A percentile compares a stretch with the other conserved stretches of the same genome.
phyloP scores from a whole-genome alignment of 2,113 vertebrate genomes.

The Oncorhynchus nerka region DNA sequence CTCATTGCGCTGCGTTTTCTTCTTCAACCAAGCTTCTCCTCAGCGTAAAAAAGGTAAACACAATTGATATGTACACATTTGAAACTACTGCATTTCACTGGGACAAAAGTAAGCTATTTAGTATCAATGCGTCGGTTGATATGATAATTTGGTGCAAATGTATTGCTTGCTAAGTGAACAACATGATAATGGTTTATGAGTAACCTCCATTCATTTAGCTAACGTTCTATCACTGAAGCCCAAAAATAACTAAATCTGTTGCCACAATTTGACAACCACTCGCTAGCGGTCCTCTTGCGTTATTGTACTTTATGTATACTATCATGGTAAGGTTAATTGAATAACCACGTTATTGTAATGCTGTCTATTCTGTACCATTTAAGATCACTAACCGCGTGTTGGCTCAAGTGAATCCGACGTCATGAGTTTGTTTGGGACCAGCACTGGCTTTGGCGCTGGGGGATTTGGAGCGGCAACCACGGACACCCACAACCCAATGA shows the following conservation, averaged over 20 bases:
- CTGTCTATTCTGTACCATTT: neutral
- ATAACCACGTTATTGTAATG: no score
- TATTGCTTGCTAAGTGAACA: no score
- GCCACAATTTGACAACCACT: no score
- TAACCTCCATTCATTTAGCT: no score
- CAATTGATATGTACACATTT: neutral
- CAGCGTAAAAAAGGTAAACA: neutral
- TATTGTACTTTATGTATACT: no score
- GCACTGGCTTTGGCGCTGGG: neutral
- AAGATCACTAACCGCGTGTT: neutral
- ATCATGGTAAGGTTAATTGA: no score
- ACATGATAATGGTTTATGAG: no score
- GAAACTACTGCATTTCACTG: neutral
- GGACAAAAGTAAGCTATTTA: neutral
- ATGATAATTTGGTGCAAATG: neutral
- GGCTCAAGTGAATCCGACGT: neutral
- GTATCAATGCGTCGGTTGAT: neutral
- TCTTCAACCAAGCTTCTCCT: neutral
- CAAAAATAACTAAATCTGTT: no score
- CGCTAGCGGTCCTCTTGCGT: no score
- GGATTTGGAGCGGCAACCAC: neutral
- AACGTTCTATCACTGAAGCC: no score
- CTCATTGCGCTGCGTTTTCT: neutral
- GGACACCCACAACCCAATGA: constrained; percentile 2
- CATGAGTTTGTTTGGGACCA: neutral